Evolutionary conservation across 2,888 invertebrate species (phyloP).

Genomic region (Dasysyrphus albostriatus): DNA sequence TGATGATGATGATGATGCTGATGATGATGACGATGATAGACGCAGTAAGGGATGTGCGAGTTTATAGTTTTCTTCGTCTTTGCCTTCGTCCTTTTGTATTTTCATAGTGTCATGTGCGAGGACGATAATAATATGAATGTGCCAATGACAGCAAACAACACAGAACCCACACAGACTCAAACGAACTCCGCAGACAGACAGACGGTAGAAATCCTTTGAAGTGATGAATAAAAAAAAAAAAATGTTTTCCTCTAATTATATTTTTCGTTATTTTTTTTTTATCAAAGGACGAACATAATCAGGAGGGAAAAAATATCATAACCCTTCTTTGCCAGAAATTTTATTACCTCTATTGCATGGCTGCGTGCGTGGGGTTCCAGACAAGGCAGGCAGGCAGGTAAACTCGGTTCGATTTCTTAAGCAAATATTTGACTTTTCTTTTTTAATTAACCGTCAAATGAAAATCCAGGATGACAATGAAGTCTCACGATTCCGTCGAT

Average conservation of each 20-base stretch:
- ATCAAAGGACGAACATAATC: conserved; percentile 45
- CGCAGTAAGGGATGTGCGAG: conserved; percentile 30
- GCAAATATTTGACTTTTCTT: conserved; percentile 48
- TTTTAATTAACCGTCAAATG: conserved; percentile 70
- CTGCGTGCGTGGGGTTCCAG: background rate
- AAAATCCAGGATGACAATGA: conserved; percentile 55
- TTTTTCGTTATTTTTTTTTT: conserved; percentile 3
- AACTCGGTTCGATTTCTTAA: conserved; percentile 47
- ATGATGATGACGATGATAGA: conserved; percentile 13
- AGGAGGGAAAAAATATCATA: conserved; percentile 24
- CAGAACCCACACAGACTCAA: conserved; percentile 34
- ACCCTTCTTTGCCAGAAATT: conserved; percentile 15
- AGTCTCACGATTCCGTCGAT: conserved; percentile 21
- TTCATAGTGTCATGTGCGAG: conserved; percentile 42
- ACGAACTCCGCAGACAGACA: conserved; percentile 23
- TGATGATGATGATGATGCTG: background rate
- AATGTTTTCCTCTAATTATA: conserved; percentile 61
- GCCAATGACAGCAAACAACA: conserved; percentile 49
- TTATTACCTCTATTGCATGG: conserved; percentile 30
- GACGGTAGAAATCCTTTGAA: conserved; percentile 61
- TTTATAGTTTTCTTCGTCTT: conserved; percentile 59
- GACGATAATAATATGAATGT: conserved; percentile 53
- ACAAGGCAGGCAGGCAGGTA: conserved; percentile 18
- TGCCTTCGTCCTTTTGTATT: conserved; percentile 53
- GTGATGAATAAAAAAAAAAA: conserved; percentile 47